Base-by-base conservation (phyloP, 2,797 vertebrate genomes). In the Crotalus adamanteus region DNA sequence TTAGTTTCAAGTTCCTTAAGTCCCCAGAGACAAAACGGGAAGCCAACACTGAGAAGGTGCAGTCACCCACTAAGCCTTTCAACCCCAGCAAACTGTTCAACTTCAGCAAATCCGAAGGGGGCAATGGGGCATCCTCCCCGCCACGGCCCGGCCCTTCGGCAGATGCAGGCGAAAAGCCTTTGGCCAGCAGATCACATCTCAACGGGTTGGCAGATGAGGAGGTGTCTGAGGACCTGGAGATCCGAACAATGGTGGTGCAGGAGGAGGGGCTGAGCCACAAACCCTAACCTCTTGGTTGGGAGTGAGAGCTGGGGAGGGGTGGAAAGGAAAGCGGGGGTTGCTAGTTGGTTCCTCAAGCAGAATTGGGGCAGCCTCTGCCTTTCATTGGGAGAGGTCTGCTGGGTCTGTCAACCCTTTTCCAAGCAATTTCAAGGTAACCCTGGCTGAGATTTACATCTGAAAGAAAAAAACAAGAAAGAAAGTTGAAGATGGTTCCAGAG, bases 1-100 rank as follows among this genome's bases (percentile, higher is more conserved):
- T 99, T 78, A 99, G 98, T 97, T 99, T 99, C 98, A 99, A 99
- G 92, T 99, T 99, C 97, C 98, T 99, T 88, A 99, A 99, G 95
- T 99, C 99, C 1, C 99, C 99, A 0, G 99, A 99, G 96, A 98
- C 98, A 2, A 98, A 98, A 95, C 98, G 99, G 96, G 99, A 99
- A 56, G 94, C 95, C 0, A 95, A 18, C 95, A 97, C 97, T 7
- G 99, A 99, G 96, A 98, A 98, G 96, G 98, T 98, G 92, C 99
- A 98, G 97, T 98, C 98, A 5, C 99, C 99, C 92, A 99, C 98
- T 97, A 99, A 99, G 96, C 98, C 99, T 94, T 99, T 99, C 98
- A 99, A 99, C 85, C 98, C 99, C 1, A 97, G 98, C 95, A 99
- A 99, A 97, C 98, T 99, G 87, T 99, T 99, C 96, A 99, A 99